A percentile compares a stretch with the other conserved stretches of the same genome.
Evolutionary conservation across 2,888 invertebrate genomes (phyloP).

Genomic region (Siphlonurus alternatus): DNA sequence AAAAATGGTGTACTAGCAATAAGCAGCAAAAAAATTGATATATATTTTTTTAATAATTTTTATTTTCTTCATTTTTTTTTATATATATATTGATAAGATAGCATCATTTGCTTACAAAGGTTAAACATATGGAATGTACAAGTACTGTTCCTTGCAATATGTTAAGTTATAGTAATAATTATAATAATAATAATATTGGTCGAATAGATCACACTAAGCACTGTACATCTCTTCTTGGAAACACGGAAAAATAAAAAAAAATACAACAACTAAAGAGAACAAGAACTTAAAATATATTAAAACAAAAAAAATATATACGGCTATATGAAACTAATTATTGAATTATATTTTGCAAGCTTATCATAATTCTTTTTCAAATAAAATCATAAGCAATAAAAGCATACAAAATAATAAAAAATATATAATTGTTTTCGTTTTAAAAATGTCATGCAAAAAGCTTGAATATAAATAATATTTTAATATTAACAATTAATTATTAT

Average conservation of each 20-base stretch:
- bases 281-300: not conserved
- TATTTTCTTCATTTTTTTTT: not conserved
- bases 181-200: not conserved
- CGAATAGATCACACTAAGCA: not conserved
- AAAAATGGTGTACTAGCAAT: not conserved
- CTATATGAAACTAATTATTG: not conserved
- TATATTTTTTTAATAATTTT: not conserved
- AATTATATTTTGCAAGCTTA: not conserved
- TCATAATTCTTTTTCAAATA: not conserved
- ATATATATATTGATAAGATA: not conserved
- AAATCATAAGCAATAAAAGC: not conserved
- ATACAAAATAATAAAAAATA: not conserved
- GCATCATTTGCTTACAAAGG: not conserved
- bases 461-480: not conserved
- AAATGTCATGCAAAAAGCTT: not conserved
- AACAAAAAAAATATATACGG: not conserved
- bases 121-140: constrained; percentile 1
- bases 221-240: not conserved
- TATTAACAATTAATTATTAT: constrained; percentile 8
- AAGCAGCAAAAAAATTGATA: not conserved
- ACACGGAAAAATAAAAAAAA: not conserved
- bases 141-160: not conserved
- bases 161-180: no score
- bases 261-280: not conserved
- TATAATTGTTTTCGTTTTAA: not conserved